Base-by-base conservation (phyloP, 2,888 invertebrate species). In the Portevinia maculata region DNA sequence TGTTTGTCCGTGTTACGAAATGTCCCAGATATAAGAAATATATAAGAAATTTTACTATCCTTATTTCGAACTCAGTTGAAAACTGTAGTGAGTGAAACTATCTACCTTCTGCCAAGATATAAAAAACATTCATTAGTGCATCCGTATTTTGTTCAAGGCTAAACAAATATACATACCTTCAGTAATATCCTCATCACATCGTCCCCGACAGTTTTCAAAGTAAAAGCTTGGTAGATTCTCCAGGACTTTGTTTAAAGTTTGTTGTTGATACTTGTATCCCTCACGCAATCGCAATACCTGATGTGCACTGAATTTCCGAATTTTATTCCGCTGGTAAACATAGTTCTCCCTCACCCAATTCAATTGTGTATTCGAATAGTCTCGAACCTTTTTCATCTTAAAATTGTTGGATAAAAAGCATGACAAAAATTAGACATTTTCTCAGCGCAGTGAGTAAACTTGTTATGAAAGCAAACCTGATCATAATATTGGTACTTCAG, bases 311-410 rank as follows among this genome's bases (percentile, higher is more conserved):
- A 98, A 98, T 91, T 98, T 98, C 55, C 98, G 93, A 85, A 98
- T 97, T 91, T 97, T 96, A 91, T 97, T 96, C 71, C 98, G 93
- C 91, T 98, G 98, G 93, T 96, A 96, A 89, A 98, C 96, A 91
- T 98, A 98, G 91, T 97, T 98, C 90, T 98, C 98, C 81, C 98
- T 93, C 85, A 98, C 96, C 95, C 97, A 96, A 91, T 97, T 97
- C 87, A 98, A 92, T 91, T 98, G 98, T 79, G 94, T 93, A 37
- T 96, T 95, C 17, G 98, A 97, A 90, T 98, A 98, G 88, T 98
- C 98, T 71, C 97, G 94, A 37, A 98, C 97, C 86, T 96, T 94
- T 89, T 96, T 95, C 84, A 98, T 96, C 96, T 98, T 93, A 69
- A 90, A 89, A 17, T n/a, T n/a, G n/a, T n/a, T n/a, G 3, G 11